phyloP scores from a whole-genome alignment of 1,140 invertebrate species.

The Glossosoma conforme region DNA sequence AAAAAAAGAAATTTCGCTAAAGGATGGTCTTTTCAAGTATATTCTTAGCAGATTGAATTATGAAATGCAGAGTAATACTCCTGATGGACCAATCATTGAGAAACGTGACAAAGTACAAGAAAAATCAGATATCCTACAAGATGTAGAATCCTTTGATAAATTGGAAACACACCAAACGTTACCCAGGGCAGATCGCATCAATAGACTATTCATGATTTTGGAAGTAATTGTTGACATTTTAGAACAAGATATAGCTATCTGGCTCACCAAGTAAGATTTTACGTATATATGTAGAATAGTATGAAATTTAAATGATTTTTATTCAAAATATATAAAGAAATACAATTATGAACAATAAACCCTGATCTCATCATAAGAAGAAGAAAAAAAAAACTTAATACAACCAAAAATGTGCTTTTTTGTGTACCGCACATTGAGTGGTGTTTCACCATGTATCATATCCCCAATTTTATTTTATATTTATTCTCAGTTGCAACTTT shows the following conservation, averaged over 20 bases:
- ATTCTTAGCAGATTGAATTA: constrained; percentile 40
- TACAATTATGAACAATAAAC: no score
- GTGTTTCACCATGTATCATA: no score
- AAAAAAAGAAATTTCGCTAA: constrained; percentile 25
- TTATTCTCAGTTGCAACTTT: no score
- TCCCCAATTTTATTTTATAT: no score
- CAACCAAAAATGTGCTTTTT: no score
- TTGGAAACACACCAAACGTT: constrained; percentile 41
- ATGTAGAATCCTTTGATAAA: constrained; percentile 39
- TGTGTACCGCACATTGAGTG: no score
- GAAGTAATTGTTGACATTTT: constrained; percentile 39
- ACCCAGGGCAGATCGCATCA: constrained; percentile 38
- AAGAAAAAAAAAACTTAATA: no score
- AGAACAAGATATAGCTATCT: constrained; percentile 44
- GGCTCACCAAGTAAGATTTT: constrained; percentile 37
- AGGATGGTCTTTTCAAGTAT: constrained; percentile 37
- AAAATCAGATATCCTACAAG: constrained; percentile 35
- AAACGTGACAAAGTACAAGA: constrained; percentile 36
- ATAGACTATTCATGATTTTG: constrained; percentile 40
- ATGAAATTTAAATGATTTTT: no score
- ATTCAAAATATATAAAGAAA: no score
- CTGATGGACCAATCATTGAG: constrained; percentile 37
- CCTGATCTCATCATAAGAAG: no score
- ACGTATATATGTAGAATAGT: constrained; percentile 7
- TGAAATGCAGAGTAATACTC: constrained; percentile 37